Evolutionary conservation across 2,797 vertebrate species (phyloP).

Genomic region (Rallus crepitans): DNA sequence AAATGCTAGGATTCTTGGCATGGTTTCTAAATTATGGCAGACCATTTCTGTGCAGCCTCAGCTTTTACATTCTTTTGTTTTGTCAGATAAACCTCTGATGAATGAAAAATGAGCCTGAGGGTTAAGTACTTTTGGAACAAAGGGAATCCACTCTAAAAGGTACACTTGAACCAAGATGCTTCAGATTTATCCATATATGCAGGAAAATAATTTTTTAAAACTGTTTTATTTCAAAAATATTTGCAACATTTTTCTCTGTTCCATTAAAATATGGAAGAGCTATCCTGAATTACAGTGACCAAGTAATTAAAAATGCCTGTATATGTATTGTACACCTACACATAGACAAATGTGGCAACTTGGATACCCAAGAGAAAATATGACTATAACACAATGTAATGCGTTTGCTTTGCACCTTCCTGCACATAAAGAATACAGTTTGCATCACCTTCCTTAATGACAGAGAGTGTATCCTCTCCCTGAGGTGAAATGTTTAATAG

Average conservation of each 20-base stretch:
- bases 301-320: background rate
- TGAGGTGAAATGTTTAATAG: background rate
- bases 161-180: background rate
- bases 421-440: background rate
- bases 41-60: background rate
- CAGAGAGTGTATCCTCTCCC: background rate
- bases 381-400: background rate
- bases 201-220: background rate
- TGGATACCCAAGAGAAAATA: background rate
- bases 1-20: background rate
- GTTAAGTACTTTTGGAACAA: background rate
- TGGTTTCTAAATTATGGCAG: background rate
- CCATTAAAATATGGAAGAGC: background rate
- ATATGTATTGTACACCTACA: background rate
- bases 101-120: background rate
- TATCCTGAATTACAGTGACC: background rate
- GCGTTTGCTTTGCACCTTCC: background rate
- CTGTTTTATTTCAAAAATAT: conserved; percentile 21
- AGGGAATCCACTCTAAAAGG: background rate
- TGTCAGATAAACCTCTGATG: background rate
- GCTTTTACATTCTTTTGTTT: background rate
- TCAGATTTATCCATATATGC: background rate
- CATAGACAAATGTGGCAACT: background rate
- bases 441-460: background rate
- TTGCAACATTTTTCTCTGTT: background rate